phyloP scores from a whole-genome alignment of 2,113 vertebrate genomes.

The Micronycteris hirsuta region DNA sequence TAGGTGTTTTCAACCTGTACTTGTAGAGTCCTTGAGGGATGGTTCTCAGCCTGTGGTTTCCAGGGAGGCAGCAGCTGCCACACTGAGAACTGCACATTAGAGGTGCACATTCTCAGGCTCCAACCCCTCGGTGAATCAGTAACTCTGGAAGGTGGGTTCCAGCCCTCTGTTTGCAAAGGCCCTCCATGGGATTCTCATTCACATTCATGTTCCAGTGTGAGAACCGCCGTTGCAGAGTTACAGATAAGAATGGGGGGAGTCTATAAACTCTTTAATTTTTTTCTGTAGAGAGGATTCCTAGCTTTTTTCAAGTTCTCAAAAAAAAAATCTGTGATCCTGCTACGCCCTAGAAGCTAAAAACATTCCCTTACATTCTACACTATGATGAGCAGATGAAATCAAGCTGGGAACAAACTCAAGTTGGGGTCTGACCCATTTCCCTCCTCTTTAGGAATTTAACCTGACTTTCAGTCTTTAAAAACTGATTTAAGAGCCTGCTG shows the following conservation, averaged over 20 bases:
- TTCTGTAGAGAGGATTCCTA: background rate
- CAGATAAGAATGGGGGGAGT: background rate
- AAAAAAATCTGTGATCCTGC: background rate
- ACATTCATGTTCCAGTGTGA: background rate
- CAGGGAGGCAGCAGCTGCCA: background rate
- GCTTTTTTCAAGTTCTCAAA: slow-evolving; percentile 17
- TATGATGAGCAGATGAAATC: background rate
- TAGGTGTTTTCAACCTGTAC: background rate
- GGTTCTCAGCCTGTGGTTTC: background rate
- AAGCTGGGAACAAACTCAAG: background rate
- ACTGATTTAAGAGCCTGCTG: background rate
- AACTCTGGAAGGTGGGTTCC: background rate
- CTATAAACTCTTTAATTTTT: background rate
- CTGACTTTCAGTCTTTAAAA: slow-evolving; percentile 21
- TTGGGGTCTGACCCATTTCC: background rate
- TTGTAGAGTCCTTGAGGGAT: background rate
- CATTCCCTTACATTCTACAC: background rate
- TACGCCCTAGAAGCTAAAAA: background rate
- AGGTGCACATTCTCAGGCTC: background rate
- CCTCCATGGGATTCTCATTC: background rate
- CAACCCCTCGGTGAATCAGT: background rate
- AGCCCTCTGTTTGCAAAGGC: background rate
- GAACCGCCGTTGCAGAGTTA: background rate
- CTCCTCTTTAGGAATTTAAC: background rate
- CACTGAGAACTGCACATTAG: background rate